phyloP scores from a whole-genome alignment of 2,113 vertebrate genomes.

The Sorex araneus region DNA sequence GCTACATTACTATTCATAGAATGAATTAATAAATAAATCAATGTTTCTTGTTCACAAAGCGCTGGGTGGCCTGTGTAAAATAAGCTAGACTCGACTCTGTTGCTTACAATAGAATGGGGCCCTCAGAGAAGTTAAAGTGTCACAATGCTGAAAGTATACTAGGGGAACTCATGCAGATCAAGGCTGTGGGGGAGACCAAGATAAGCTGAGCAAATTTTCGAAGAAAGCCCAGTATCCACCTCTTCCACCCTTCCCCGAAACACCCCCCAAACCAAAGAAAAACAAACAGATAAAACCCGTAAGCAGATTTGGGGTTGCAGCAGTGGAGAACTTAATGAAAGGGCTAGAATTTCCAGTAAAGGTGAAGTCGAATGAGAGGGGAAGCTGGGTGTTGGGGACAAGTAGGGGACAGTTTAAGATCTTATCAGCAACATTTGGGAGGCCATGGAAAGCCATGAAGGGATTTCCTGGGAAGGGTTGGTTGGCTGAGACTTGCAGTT shows the following conservation, averaged over 20 bases:
- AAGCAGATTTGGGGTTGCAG: not conserved
- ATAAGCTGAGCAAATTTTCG: not conserved
- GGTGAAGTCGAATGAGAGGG: not conserved
- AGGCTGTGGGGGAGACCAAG: not conserved
- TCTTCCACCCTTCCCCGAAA: no score
- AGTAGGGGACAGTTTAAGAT: not conserved
- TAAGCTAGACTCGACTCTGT: not conserved
- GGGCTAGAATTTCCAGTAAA: not conserved
- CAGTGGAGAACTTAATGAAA: not conserved
- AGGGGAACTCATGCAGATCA: not conserved
- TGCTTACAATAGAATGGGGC: not conserved
- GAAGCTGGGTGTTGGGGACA: not conserved
- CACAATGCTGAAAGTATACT: not conserved
- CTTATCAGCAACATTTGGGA: not conserved
- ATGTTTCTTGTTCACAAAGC: not conserved
- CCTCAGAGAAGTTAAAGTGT: not conserved
- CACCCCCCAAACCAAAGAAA: no score
- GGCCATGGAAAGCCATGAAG: not conserved
- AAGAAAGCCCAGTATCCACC: not conserved
- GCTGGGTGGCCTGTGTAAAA: not conserved
- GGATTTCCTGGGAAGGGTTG: not conserved
- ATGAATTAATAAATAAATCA: not conserved
- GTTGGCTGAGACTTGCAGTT: not conserved
- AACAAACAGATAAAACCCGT: no score
- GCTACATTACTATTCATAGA: not conserved